phyloP scores from a whole-genome alignment of 2,113 vertebrate genomes.

The Alligator sinensis region DNA sequence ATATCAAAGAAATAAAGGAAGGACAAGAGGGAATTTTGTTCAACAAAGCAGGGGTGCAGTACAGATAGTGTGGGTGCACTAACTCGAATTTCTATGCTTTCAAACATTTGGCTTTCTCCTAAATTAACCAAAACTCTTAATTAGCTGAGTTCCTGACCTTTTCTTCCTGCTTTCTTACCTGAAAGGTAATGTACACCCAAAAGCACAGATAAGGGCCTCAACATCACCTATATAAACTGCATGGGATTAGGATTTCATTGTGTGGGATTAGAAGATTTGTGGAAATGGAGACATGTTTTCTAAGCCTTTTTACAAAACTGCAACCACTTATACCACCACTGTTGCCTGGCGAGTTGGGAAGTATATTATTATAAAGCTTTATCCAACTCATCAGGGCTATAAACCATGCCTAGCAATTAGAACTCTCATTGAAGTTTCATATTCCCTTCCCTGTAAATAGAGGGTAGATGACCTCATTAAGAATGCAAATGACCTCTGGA shows the following conservation, averaged over 20 bases:
- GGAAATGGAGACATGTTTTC: not conserved
- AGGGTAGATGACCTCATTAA: conserved; percentile 31
- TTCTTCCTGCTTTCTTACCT: not conserved
- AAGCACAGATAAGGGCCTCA: not conserved
- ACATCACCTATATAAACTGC: not conserved
- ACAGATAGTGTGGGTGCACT: not conserved
- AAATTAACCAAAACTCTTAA: not conserved
- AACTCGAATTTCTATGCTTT: not conserved
- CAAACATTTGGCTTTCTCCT: not conserved
- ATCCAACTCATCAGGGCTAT: not conserved
- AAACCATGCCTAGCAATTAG: not conserved
- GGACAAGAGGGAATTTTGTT: not conserved
- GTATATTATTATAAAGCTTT: not conserved
- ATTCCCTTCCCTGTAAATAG: not conserved
- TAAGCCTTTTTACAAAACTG: conserved; percentile 10
- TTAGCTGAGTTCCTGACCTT: not conserved
- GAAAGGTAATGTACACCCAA: not conserved
- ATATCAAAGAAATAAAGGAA: accelerated
- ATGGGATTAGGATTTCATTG: not conserved
- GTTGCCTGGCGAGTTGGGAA: not conserved
- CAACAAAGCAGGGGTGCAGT: not conserved
- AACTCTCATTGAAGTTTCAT: conserved; percentile 1
- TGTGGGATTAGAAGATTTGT: not conserved
- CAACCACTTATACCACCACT: not conserved
- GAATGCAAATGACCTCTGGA: conserved; percentile 55